phyloP scores from a whole-genome alignment of 2,888 invertebrate genomes.

The Corythucha ciliata region DNA sequence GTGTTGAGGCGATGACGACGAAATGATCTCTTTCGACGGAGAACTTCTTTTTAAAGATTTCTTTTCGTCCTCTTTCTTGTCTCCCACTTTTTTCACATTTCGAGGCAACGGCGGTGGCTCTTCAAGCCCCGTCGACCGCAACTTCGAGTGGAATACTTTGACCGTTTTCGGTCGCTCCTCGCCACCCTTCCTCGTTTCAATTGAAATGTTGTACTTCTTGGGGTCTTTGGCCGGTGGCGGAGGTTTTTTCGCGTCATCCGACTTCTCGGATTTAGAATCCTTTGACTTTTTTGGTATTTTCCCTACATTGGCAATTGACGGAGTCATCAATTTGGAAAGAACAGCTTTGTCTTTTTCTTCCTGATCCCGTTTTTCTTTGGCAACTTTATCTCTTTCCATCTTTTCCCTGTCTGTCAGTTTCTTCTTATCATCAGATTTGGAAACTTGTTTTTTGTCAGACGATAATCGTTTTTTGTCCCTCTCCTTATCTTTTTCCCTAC shows the following conservation, averaged over 20 bases:
- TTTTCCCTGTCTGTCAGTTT: slow-evolving; percentile 32
- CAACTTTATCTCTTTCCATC: slow-evolving; percentile 27
- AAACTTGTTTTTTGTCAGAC: slow-evolving; percentile 16
- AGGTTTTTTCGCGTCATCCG: slow-evolving; percentile 24
- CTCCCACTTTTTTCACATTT: slow-evolving; percentile 45
- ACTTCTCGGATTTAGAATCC: slow-evolving; percentile 40
- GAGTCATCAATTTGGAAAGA: slow-evolving; percentile 55
- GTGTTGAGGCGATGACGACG: too few species aligned
- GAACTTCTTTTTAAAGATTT: slow-evolving; percentile 27
- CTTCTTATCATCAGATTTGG: slow-evolving; percentile 17
- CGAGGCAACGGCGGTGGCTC: slow-evolving; percentile 82
- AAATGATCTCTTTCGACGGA: slow-evolving; percentile 19
- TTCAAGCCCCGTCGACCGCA: slow-evolving; percentile 81
- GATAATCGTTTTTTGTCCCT: slow-evolving; percentile 10
- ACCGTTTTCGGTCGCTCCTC: slow-evolving; percentile 63
- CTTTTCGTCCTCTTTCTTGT: slow-evolving; percentile 46
- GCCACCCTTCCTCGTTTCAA: slow-evolving; percentile 65
- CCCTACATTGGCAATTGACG: slow-evolving; percentile 62
- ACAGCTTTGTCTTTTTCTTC: slow-evolving; percentile 46
- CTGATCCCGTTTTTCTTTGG: slow-evolving; percentile 26
- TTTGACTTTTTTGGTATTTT: slow-evolving; percentile 62
- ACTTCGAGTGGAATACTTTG: slow-evolving; percentile 85
- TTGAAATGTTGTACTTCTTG: slow-evolving; percentile 69
- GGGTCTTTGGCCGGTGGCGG: slow-evolving; percentile 31
- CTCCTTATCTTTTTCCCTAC: slow-evolving; percentile 7